phyloP scores from a whole-genome alignment of 2,113 vertebrate species.

The Abramis brama region DNA sequence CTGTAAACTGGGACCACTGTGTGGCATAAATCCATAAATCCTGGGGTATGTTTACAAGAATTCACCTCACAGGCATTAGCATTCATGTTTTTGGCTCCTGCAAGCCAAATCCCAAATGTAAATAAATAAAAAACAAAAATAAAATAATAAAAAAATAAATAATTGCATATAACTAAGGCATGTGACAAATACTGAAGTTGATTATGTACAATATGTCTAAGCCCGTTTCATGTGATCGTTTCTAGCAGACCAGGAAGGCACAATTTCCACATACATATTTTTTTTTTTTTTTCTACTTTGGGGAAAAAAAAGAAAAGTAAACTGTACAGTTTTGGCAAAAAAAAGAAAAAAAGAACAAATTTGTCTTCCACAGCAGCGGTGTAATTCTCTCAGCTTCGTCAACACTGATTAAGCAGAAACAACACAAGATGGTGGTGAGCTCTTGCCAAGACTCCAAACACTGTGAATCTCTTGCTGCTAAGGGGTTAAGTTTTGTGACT shows the following conservation, averaged over 20 bases:
- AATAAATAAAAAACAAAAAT: background rate
- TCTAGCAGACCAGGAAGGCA: conserved; percentile 61
- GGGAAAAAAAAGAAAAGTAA: conserved; percentile 49
- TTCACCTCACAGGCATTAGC: background rate
- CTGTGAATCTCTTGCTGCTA: conserved; percentile 24
- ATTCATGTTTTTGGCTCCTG: conserved; percentile 17
- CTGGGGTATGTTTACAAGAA: conserved; percentile 34
- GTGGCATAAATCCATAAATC: background rate
- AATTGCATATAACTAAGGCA: conserved; percentile 15
- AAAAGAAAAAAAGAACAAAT: background rate
- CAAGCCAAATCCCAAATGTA: background rate
- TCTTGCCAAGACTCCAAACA: conserved; percentile 38
- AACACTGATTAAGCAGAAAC: conserved; percentile 62
- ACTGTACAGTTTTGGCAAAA: conserved; percentile 50
- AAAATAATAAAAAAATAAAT: conserved; percentile 2
- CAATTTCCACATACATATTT: conserved; percentile 59
- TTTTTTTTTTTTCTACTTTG: conserved; percentile 50
- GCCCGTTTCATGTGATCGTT: conserved; percentile 44
- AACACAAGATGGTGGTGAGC: conserved; percentile 14
- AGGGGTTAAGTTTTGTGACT: conserved; percentile 7
- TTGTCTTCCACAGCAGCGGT: conserved; percentile 9
- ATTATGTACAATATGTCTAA: conserved; percentile 37
- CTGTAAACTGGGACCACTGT: conserved; percentile 26
- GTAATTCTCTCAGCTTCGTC: conserved; percentile 52
- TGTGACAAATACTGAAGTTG: conserved; percentile 31